phyloP scores from a whole-genome alignment of 2,797 vertebrate genomes.

The Leptoclinus maculatus region DNA sequence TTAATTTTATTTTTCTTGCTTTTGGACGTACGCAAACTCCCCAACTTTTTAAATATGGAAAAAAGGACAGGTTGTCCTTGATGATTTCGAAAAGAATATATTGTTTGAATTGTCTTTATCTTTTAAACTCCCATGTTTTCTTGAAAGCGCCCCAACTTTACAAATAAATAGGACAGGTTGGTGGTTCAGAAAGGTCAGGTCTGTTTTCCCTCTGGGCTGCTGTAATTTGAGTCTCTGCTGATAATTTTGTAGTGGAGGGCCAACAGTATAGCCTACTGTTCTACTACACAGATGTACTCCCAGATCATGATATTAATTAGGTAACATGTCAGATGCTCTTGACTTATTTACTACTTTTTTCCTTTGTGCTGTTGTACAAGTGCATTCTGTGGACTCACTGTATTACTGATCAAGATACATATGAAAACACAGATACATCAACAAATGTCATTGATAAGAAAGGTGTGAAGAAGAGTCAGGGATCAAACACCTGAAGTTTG shows the following conservation, averaged over 20 bases:
- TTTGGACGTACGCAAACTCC: neutral
- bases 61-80: neutral
- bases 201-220: neutral
- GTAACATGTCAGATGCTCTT: neutral
- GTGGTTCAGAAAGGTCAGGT: neutral
- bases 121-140: too few species aligned
- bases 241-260: neutral
- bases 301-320: neutral
- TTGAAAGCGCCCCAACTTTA: neutral
- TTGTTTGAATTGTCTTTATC: too few species aligned
- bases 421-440: too few species aligned
- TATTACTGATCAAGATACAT: neutral
- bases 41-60: neutral
- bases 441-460: too few species aligned
- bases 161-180: neutral
- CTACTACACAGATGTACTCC: neutral
- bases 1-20: neutral
- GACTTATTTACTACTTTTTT: neutral
- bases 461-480: too few species aligned
- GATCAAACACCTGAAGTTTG: too few species aligned
- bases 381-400: neutral
- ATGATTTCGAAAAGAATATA: too few species aligned
- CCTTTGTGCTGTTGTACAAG: neutral
- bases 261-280: neutral
- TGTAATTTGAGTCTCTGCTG: conserved; percentile 30